Percentiles rank a stretch among this genome's conserved stretches.
phyloP scores from a whole-genome alignment of 2,797 vertebrate genomes.

The Anomalospiza imberbis region DNA sequence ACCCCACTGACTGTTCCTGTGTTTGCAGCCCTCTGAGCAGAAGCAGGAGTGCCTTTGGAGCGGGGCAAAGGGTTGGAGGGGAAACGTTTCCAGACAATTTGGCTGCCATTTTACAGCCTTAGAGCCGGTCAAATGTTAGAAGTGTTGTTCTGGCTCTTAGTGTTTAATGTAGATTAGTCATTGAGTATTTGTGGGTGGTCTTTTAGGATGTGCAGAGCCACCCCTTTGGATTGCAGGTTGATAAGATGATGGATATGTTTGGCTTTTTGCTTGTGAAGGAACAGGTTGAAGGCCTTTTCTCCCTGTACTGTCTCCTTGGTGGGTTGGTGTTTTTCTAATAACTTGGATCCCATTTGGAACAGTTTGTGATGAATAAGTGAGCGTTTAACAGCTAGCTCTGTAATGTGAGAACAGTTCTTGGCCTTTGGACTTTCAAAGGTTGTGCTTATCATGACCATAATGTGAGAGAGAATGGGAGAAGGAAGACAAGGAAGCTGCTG shows the following conservation, averaged over 20 bases:
- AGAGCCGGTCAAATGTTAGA: neutral
- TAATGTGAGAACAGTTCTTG: constrained; percentile 10
- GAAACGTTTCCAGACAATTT: neutral
- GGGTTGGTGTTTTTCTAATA: neutral
- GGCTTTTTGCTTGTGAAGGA: neutral
- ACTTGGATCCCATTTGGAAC: neutral
- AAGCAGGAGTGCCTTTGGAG: neutral
- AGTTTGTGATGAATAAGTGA: neutral
- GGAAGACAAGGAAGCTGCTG: neutral
- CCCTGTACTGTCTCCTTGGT: neutral
- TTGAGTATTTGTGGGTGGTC: neutral
- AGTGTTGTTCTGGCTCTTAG: neutral
- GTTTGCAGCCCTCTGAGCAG: neutral
- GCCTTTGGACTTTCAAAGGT: neutral
- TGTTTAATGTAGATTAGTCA: neutral
- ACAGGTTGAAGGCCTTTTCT: neutral
- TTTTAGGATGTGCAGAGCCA: neutral
- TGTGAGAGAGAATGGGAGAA: neutral
- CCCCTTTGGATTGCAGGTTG: neutral
- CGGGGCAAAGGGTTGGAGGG: rapidly evolving
- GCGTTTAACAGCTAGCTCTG: constrained; percentile 38
- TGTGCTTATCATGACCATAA: neutral
- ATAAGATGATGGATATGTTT: neutral
- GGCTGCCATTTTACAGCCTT: neutral
- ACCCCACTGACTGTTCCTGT: neutral